These are phyloP conservation scores for Fregata magnificens DNA, from an alignment of 2,113 vertebrate genomes.

Conservation along the genomic window DNA sequence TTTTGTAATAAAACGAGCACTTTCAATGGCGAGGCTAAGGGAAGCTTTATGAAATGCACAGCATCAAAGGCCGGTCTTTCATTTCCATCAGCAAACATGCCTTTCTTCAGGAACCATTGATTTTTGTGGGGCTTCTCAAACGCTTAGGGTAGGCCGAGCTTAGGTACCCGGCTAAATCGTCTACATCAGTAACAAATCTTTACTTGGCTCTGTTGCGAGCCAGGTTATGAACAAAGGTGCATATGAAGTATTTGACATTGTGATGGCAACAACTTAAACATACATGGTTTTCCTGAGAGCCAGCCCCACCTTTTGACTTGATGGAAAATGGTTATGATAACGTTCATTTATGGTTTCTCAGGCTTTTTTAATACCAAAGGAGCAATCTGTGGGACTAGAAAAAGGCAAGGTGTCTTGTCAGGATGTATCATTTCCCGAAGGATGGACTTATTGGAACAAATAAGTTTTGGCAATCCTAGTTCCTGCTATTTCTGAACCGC, in stretches of 20 bases:
- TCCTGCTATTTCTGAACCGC: neutral
- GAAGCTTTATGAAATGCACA: neutral
- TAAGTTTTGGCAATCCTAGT: neutral
- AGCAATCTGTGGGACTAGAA: neutral
- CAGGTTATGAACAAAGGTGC: neutral
- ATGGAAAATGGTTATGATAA: neutral
- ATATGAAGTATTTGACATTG: neutral
- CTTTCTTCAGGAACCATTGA: neutral
- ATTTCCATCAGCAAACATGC: neutral
- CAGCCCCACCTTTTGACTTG: neutral
- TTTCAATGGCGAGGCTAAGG: neutral
- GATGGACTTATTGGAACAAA: neutral
- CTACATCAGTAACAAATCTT: neutral
- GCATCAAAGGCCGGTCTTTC: neutral
- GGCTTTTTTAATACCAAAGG: neutral
- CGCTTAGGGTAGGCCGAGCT: neutral
- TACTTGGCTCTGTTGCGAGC: neutral
- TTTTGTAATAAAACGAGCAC: neutral
- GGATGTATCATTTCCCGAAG: neutral
- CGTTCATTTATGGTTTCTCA: neutral
- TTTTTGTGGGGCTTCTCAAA: neutral
- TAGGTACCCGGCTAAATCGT: neutral
- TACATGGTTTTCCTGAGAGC: accelerated
- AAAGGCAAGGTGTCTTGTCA: neutral
- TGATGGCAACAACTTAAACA: neutral